These are phyloP conservation scores for Pterostichus niger DNA, from an alignment of 2,888 invertebrate genomes.

Conservation along the genomic window DNA sequence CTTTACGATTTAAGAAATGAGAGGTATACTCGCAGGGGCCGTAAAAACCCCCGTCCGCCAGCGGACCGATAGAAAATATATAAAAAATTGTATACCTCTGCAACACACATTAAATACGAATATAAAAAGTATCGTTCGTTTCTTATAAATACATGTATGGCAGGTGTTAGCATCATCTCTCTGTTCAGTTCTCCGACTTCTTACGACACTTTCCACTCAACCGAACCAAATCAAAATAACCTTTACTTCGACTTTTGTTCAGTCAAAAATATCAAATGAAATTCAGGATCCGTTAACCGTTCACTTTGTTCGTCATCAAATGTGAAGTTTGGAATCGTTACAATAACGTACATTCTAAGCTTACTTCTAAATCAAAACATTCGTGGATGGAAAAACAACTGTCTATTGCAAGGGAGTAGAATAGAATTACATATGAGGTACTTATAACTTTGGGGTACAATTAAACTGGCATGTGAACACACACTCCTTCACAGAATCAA, in stretches of 20 bases:
- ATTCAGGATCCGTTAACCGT: not conserved
- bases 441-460: constrained; percentile 67
- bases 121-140: constrained; percentile 63
- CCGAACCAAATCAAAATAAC: no score
- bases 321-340: constrained; percentile 46
- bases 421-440: constrained; percentile 64
- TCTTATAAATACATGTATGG: constrained; percentile 66
- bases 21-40: constrained; percentile 53
- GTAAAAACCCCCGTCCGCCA: constrained; percentile 59
- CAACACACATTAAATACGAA: constrained; percentile 48
- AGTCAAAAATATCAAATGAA: constrained; percentile 1
- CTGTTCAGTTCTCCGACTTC: constrained; percentile 33
- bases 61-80: constrained; percentile 62
- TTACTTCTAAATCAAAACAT: constrained; percentile 13
- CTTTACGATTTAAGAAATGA: constrained; percentile 52
- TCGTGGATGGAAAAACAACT: constrained; percentile 36
- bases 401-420: constrained; percentile 42
- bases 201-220: constrained; percentile 18
- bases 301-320: constrained; percentile 54
- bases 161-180: constrained; percentile 67
- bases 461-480: constrained; percentile 57
- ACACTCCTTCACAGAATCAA: constrained; percentile 47
- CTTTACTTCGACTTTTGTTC: no score
- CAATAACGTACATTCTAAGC: constrained; percentile 21
- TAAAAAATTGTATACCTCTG: constrained; percentile 56